Conservation (phyloP, 2,797 vertebrate genomes). For the Notamacropus eugenii region DNA sequence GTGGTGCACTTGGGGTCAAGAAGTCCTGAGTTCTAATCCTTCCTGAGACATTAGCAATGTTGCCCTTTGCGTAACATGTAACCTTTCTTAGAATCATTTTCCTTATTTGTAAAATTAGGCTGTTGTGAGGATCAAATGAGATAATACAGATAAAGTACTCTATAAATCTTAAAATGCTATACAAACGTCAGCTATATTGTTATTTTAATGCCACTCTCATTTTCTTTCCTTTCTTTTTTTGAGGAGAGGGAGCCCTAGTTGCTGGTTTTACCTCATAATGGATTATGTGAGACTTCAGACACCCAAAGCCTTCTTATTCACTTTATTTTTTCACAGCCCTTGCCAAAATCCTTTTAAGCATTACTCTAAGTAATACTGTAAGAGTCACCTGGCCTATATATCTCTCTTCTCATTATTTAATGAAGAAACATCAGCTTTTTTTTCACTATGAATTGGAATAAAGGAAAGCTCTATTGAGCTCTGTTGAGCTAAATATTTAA, state of each 20-base stretch:
- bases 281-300: constrained; percentile 73
- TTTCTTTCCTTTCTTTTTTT: constrained; percentile 55
- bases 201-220: constrained; percentile 56
- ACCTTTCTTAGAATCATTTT: background rate
- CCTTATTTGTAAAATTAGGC: background rate
- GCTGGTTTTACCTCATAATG: constrained; percentile 81
- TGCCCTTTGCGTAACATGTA: background rate
- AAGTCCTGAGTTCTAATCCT: background rate
- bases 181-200: background rate
- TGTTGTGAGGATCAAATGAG: background rate
- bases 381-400: constrained; percentile 60
- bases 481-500: constrained; percentile 73
- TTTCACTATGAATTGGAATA: constrained; percentile 70
- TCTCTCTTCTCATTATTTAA: constrained; percentile 77
- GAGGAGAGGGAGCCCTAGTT: constrained; percentile 56
- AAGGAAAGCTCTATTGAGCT: constrained; percentile 73
- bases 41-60: background rate
- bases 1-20: background rate
- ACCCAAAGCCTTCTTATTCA: constrained; percentile 77
- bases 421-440: constrained; percentile 77
- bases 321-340: constrained; percentile 79
- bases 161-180: background rate
- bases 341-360: constrained; percentile 70
- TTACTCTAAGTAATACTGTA: constrained; percentile 55
- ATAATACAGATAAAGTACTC: background rate